These are phyloP conservation scores for Sebastes ruberrimus DNA, from an alignment of 2,797 vertebrate species.

Conservation along the genomic window DNA sequence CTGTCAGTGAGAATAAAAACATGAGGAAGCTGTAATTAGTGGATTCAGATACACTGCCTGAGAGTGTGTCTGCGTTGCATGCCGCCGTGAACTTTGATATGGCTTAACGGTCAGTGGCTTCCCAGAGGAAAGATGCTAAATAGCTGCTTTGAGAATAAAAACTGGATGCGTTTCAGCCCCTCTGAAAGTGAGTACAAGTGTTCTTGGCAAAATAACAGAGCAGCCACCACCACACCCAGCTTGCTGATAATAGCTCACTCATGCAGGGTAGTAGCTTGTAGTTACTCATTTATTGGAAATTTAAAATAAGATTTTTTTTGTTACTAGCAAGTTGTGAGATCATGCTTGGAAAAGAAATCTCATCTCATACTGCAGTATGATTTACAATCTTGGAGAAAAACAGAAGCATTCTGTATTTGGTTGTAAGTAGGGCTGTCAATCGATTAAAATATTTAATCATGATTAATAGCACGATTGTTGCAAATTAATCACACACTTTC, in stretches of 20 bases:
- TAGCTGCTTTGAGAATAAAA: constrained; percentile 22
- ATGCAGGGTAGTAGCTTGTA: not conserved
- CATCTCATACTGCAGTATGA: not conserved
- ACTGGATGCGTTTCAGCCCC: constrained; percentile 42
- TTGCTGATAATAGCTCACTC: constrained; percentile 7
- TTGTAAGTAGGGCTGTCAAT: not conserved
- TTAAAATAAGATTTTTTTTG: not conserved
- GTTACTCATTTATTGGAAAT: not conserved
- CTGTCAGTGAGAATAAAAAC: constrained; percentile 54
- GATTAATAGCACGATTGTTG: too few relatives aligned
- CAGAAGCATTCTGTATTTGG: not conserved
- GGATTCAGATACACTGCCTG: constrained; percentile 17
- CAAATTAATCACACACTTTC: too few relatives aligned
- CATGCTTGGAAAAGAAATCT: not conserved
- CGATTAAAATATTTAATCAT: too few relatives aligned
- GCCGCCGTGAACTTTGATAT: constrained; percentile 42
- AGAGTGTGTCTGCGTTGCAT: constrained; percentile 14
- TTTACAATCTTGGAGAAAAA: not conserved
- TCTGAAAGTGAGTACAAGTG: not conserved
- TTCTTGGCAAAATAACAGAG: constrained; percentile 28
- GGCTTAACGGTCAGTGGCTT: constrained; percentile 19
- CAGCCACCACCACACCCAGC: not conserved
- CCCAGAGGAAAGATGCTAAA: constrained; percentile 36
- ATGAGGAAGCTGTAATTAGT: constrained; percentile 51
- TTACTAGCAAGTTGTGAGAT: constrained; percentile 4